phyloP scores from a whole-genome alignment of 2,113 vertebrate species.

The Danio rerio region GRCz12tu NC_133193.1:38157001-38157500 shows the following conservation, averaged over 20 bases:
- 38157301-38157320: slow-evolving; percentile 58
- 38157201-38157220: slow-evolving; percentile 85
- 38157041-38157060: no score
- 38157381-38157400: slow-evolving; percentile 84
- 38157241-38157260: slow-evolving; percentile 72
- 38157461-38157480: no score
- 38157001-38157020: no score
- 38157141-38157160: background rate
- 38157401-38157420: slow-evolving; percentile 83
- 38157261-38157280: slow-evolving; percentile 62
- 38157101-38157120: no score
- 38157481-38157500: no score
- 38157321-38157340: slow-evolving; percentile 61
- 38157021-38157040: no score
- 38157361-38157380: slow-evolving; percentile 77
- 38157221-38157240: slow-evolving; percentile 83
- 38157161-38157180: background rate
- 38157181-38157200: slow-evolving; percentile 76
- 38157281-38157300: slow-evolving; percentile 57
- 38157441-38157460: background rate
- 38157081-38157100: no score
- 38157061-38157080: no score
- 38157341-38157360: slow-evolving; percentile 67
- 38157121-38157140: no score
- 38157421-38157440: slow-evolving; percentile 76